Base-by-base conservation (phyloP, 2,888 invertebrate genomes). In the Macrophya alboannulata region DNA sequence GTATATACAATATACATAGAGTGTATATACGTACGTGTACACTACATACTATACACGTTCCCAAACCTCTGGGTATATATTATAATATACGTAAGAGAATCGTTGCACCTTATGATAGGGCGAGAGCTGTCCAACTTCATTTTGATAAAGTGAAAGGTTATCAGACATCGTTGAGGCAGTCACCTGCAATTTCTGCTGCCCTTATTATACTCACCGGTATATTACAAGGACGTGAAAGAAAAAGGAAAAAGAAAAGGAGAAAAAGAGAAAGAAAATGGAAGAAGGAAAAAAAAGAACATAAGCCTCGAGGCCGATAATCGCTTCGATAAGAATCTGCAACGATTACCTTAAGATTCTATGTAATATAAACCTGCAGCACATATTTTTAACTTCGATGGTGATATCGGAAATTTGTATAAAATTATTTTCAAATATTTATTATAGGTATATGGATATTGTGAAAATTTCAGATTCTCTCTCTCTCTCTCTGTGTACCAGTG, bases 171-270 rank as follows among this genome's bases (percentile, higher is more conserved):
- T 31, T 21, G 83, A 51, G 68, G 71, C 48, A 31, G 68, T 48
- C 83, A 43, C 65, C 45, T 68, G 68, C 71, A 68, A 83, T 83
- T 83, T 83, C 31, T 48, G 55, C 71, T 48, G 21, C 48, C 77
- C 81, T 85, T 77, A 76, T 85, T 86, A 87, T 84, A 84, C 65
- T 84, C 84, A 86, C 68, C 86, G 79, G 45, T 74, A 65, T 77
- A 85, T 37, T 84, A 86, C 87, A 86, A 87, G 86, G 85, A 59
- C 84, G 84, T 72, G 83, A 87, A 85, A 84, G 76, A 45, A 51
- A 74, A 59, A 45, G 43, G 71, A 25, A 83, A 87, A 85, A 84
- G 76, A 45, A 51, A 74, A 59, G n/a, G n/a, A 45, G 43, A 65
- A 25, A 83, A 25, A 72, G 31, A 31, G 3, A 31, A 31, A 2